These are phyloP conservation scores for Vollenhovia emeryi DNA, from an alignment of 1,140 invertebrate species.

Conservation along the genomic window DNA sequence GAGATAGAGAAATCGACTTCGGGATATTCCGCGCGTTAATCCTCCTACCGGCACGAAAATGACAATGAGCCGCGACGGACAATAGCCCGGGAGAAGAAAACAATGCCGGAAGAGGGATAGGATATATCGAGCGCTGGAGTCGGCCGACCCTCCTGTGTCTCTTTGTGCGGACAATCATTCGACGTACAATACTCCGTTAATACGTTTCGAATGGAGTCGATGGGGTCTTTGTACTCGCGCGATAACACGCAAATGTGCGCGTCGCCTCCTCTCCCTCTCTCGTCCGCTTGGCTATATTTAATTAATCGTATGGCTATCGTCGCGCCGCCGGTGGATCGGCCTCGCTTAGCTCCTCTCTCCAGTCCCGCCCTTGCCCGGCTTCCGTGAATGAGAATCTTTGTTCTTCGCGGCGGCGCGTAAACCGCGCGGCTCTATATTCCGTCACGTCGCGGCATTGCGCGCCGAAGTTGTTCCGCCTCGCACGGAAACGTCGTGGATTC, in stretches of 20 bases:
- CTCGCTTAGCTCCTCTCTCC: background rate
- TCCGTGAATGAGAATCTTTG: constrained; percentile 41
- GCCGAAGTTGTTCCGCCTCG: background rate
- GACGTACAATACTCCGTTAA: constrained; percentile 53
- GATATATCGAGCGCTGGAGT: constrained; percentile 34
- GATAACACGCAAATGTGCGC: constrained; percentile 12
- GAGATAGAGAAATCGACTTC: background rate
- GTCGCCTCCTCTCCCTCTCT: background rate
- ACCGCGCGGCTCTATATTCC: background rate
- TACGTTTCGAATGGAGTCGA: constrained; percentile 51
- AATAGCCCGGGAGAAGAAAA: constrained; percentile 48
- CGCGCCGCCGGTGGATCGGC: background rate
- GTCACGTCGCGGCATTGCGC: background rate
- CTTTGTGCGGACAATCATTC: constrained; percentile 46
- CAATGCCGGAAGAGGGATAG: constrained; percentile 39
- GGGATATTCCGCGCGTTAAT: constrained; percentile 41
- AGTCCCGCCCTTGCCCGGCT: background rate
- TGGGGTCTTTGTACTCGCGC: constrained; percentile 46
- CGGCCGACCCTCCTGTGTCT: background rate
- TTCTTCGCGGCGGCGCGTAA: constrained; percentile 9
- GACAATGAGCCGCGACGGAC: constrained; percentile 48
- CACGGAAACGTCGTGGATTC: constrained; percentile 10
- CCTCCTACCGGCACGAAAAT: constrained; percentile 35
- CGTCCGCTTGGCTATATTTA: constrained; percentile 15
- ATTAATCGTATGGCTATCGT: constrained; percentile 41